Conservation (phyloP, 2,888 invertebrate genomes). For the Agrotis puta region DNA sequence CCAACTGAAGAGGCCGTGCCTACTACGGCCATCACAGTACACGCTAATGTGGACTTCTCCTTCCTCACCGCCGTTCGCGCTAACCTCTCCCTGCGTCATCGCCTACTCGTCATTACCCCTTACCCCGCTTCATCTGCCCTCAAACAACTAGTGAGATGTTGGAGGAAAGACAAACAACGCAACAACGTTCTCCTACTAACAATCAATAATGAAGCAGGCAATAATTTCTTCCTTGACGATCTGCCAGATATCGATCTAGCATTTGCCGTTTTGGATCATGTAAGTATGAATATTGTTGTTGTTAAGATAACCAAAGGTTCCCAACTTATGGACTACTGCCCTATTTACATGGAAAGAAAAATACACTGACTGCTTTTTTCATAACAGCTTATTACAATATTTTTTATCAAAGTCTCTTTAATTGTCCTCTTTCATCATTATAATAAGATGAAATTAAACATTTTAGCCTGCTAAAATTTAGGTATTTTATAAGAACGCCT, state of each 20-base stretch:
- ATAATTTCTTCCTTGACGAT: conserved; percentile 66
- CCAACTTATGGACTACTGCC: no score
- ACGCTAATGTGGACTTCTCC: conserved; percentile 29
- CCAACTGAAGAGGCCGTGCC: conserved; percentile 29
- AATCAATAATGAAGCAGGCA: conserved; percentile 68
- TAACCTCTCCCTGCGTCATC: conserved; percentile 32
- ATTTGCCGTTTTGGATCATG: conserved; percentile 70
- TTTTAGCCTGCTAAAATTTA: no score
- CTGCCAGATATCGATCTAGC: conserved; percentile 73
- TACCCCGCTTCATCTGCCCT: conserved; percentile 49
- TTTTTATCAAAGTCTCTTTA: no score
- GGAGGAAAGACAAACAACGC: conserved; percentile 67
- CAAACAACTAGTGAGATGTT: conserved; percentile 66
- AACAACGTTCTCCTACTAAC: conserved; percentile 72
- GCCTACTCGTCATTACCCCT: conserved; percentile 50
- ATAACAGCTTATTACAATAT: no score
- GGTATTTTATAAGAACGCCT: no score
- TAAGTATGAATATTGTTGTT: conserved; percentile 54
- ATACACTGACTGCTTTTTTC: no score
- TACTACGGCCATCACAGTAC: conserved; percentile 55
- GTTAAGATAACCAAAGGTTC: background rate
- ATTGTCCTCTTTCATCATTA: no score
- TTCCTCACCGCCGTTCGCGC: conserved; percentile 35
- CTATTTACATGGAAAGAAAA: no score
- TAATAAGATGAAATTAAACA: no score